These are phyloP conservation scores for Dufourea novaeangliae DNA, from an alignment of 1,140 invertebrate species.

Conservation along the genomic window DNA sequence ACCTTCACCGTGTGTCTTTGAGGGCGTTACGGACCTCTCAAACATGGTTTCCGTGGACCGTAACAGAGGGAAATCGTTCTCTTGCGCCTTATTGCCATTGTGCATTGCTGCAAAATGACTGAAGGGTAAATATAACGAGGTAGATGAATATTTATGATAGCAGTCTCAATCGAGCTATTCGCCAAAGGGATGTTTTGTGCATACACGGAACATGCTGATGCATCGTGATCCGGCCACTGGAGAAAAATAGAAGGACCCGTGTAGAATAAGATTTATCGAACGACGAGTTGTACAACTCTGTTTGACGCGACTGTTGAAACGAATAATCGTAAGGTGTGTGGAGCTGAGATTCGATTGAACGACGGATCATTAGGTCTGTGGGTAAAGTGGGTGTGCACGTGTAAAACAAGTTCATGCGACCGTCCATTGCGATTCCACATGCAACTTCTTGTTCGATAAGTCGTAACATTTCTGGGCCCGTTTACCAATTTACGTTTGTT, in stretches of 20 bases:
- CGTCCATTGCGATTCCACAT: too few relatives aligned
- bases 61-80: conserved; percentile 48
- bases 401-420: too few relatives aligned
- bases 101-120: conserved; percentile 59
- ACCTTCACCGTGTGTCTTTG: conserved; percentile 39
- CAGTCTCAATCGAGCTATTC: conserved; percentile 48
- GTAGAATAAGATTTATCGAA: neutral
- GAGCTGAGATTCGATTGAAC: conserved; percentile 17
- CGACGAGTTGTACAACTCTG: neutral
- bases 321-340: neutral
- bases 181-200: conserved; percentile 24
- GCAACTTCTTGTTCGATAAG: too few relatives aligned
- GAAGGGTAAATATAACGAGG: conserved; percentile 69
- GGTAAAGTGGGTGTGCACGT: too few relatives aligned
- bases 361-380: neutral
- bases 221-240: conserved; percentile 41
- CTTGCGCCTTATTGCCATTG: conserved; percentile 43
- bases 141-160: conserved; percentile 68
- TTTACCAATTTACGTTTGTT: conserved; percentile 60
- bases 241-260: conserved; percentile 5
- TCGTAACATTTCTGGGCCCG: too few relatives aligned
- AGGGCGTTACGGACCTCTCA: conserved; percentile 42
- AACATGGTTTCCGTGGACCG: conserved; percentile 41
- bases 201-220: conserved; percentile 33
- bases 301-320: conserved; percentile 54